A percentile compares a stretch with the other conserved stretches of the same genome.
phyloP scores from a whole-genome alignment of 1,140 invertebrate species.

The Drosophila sucinea region DNA sequence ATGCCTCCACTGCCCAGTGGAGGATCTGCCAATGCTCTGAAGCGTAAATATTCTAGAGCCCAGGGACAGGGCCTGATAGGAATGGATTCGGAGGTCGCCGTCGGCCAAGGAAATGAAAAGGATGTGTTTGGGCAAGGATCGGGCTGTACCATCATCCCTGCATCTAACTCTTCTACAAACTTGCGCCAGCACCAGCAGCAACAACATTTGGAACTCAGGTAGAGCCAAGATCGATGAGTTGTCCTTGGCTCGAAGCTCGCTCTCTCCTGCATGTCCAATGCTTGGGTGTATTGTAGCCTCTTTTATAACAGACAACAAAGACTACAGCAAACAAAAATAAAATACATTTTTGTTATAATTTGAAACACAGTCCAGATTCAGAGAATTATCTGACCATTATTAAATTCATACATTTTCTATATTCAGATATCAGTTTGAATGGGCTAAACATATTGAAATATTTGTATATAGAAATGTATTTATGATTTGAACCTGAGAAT shows the following conservation, averaged over 20 bases:
- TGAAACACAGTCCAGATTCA: neutral
- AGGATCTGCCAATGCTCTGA: constrained; percentile 55
- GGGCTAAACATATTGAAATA: neutral
- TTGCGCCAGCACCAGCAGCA: constrained; percentile 55
- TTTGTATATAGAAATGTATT: neutral
- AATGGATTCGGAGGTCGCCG: neutral
- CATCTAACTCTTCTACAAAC: constrained; percentile 27
- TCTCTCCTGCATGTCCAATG: constrained; percentile 58
- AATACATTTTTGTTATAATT: neutral
- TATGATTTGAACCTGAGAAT: neutral
- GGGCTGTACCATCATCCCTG: constrained; percentile 5
- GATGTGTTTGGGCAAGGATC: neutral
- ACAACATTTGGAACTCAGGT: constrained; percentile 81
- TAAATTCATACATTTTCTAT: neutral
- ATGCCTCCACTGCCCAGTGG: constrained; percentile 45
- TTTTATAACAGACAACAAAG: constrained; percentile 28
- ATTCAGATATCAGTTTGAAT: neutral
- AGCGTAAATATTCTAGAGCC: constrained; percentile 69
- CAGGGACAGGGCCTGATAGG: constrained; percentile 32
- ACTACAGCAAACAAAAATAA: constrained; percentile 34
- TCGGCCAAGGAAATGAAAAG: neutral
- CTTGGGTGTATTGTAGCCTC: constrained; percentile 38
- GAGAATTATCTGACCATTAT: neutral
- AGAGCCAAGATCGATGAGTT: constrained; percentile 65
- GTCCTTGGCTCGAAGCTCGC: constrained; percentile 55